Base-by-base conservation (phyloP, 2,797 vertebrate genomes). In the Poliocrania exsul region DNA sequence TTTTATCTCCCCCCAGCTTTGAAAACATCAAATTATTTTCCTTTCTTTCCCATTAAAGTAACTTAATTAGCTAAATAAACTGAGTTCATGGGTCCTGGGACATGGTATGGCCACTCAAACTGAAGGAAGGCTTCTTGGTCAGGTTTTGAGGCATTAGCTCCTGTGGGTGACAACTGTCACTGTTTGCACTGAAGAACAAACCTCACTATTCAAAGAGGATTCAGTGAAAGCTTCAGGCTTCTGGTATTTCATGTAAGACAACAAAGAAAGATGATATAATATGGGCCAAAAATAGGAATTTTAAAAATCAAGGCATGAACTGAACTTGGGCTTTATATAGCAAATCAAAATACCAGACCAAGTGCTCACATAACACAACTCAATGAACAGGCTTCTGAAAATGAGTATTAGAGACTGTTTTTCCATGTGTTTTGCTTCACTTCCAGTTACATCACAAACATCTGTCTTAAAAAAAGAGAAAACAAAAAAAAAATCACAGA, bases 1-100 rank as follows among this genome's bases (percentile, higher is more conserved):
- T 93, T 93, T 94, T 37, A 90, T 87, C 91, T 91, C 70, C 10
- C 35, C 87, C 83, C 81, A 87, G 64, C 51, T 81, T 64, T 73
- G 37, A 90, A 85, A 94, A 24, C 67, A 85, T 31, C 35, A 8
- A 66, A 26, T 80, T 85, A 44, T 67, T 89, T 77, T 84, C 42
- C 42, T 82, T 91, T 60, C 70, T 80, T 90, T 86, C 58, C 73
- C 49, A 72, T 42, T 86, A 51, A 65, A 72, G 49, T 51, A 65
- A 90, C 47, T 80, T 86, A 61, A 90, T 81, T 85, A 89, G 47
- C 58, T 82, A 35, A 88, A 92, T 69, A 81, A 88, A 79, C 31
- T 40, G 82, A 70, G 51, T 73, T 90, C 47, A 56, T 11, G 44
- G 77, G 73, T 86, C 75, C 42, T 62, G 47, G 46, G 88, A 88